A percentile compares a stretch with the other conserved stretches of the same genome.
Conservation (phyloP, 2,888 invertebrate species). For the Entomobrya multifasciata region DNA sequence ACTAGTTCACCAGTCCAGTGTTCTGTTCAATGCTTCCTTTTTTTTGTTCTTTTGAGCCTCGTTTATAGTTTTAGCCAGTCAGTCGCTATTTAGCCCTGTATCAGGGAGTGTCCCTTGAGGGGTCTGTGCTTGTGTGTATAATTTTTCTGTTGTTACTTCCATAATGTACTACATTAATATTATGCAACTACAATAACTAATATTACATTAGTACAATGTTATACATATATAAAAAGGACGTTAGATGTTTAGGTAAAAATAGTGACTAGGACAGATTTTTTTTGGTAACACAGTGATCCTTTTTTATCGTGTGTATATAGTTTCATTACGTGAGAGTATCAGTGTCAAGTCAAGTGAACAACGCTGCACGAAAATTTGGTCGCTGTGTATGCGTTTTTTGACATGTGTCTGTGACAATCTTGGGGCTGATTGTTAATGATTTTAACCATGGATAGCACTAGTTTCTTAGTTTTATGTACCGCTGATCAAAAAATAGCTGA, state of each 20-base stretch:
- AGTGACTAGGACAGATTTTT: neutral
- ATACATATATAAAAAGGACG: too few relatives aligned
- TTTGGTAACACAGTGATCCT: neutral
- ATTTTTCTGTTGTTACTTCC: slow-evolving; percentile 2
- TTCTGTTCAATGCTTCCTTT: slow-evolving; percentile 42
- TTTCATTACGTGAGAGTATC: neutral
- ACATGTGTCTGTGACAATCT: neutral
- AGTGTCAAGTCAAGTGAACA: too few relatives aligned
- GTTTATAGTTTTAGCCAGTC: slow-evolving; percentile 64
- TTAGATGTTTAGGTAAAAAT: slow-evolving; percentile 7
- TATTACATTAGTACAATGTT: neutral
- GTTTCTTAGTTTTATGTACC: too few relatives aligned
- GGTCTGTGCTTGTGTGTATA: slow-evolving; percentile 42
- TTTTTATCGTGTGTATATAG: neutral
- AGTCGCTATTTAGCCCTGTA: slow-evolving; percentile 66
- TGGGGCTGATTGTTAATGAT: too few relatives aligned
- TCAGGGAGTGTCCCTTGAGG: slow-evolving; percentile 68
- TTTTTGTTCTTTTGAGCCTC: slow-evolving; percentile 56
- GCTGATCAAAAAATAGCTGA: too few relatives aligned
- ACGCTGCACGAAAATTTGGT: too few relatives aligned
- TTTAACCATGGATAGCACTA: neutral
- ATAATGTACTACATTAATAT: slow-evolving; percentile 20
- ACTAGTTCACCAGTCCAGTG: too few relatives aligned
- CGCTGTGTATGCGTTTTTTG: neutral
- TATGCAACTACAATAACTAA: slow-evolving; percentile 38